These are phyloP conservation scores for Hipposideros larvatus DNA, from an alignment of 2,797 vertebrate species.

Conservation along the genomic window DNA sequence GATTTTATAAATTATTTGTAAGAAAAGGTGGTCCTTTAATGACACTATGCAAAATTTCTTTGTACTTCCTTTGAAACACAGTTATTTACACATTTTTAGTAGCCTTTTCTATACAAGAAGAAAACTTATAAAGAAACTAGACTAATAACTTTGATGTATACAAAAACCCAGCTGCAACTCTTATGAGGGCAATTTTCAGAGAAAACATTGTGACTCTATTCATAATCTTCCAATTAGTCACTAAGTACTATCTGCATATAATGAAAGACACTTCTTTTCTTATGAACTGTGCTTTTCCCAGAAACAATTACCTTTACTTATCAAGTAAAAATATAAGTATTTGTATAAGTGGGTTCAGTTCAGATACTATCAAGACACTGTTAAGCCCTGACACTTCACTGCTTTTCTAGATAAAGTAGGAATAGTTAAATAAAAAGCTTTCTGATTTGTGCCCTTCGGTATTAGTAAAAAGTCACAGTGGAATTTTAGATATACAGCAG, in stretches of 20 bases:
- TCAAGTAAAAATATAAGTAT: constrained; percentile 28
- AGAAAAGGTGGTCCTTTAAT: background rate
- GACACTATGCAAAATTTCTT: background rate
- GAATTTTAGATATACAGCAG: constrained; percentile 5
- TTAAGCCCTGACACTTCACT: background rate
- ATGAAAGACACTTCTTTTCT: background rate
- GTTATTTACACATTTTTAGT: constrained; percentile 16
- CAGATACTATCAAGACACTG: background rate
- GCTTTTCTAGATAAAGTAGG: background rate
- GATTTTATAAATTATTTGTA: constrained; percentile 17
- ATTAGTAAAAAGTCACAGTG: background rate
- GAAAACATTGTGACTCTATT: background rate
- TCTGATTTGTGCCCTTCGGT: background rate
- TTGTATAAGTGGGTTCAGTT: background rate
- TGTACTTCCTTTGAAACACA: constrained; percentile 14
- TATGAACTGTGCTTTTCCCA: constrained; percentile 1
- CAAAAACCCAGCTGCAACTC: background rate
- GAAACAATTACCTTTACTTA: constrained; percentile 47
- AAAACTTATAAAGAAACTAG: constrained; percentile 8
- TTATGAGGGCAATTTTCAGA: constrained; percentile 16
- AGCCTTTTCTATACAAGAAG: background rate
- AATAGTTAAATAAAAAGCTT: constrained; percentile 54
- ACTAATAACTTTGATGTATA: background rate
- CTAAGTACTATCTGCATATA: background rate
- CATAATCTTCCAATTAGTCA: background rate